phyloP scores from a whole-genome alignment of 2,888 invertebrate genomes.

The Spisula solida region DNA sequence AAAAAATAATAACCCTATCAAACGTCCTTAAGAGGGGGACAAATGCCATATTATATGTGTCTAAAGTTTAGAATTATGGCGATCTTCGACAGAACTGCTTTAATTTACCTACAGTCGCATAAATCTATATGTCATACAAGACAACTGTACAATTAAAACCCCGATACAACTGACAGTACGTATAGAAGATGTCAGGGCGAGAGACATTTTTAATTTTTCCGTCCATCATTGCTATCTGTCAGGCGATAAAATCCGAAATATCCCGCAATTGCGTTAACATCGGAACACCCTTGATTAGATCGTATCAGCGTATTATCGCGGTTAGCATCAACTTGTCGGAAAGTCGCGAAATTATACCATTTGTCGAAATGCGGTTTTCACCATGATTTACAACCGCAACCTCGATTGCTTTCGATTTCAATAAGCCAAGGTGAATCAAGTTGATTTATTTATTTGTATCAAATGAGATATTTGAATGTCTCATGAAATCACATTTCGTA shows the following conservation, averaged over 20 bases:
- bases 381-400: not conserved
- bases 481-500: not conserved
- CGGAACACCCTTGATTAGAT: constrained; percentile 59
- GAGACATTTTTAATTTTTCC: constrained; percentile 32
- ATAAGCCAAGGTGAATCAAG: not conserved
- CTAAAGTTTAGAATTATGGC: too few relatives aligned
- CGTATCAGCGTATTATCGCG: constrained; percentile 52
- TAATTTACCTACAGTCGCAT: constrained; percentile 31
- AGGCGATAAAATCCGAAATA: constrained; percentile 33
- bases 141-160: constrained; percentile 20
- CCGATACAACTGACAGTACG: constrained; percentile 33
- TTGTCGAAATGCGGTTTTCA: constrained; percentile 12
- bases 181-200: constrained; percentile 49
- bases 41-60: too few relatives aligned
- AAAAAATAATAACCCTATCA: too few relatives aligned
- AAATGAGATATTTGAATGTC: not conserved
- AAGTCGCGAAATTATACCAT: constrained; percentile 47
- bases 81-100: not conserved
- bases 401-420: not conserved
- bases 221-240: constrained; percentile 32
- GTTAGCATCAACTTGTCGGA: constrained; percentile 45
- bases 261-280: constrained; percentile 31
- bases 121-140: constrained; percentile 29
- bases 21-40: too few relatives aligned
- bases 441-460: not conserved